Conservation (phyloP, 1,140 invertebrate species). For the Orius insidiosus region DNA sequence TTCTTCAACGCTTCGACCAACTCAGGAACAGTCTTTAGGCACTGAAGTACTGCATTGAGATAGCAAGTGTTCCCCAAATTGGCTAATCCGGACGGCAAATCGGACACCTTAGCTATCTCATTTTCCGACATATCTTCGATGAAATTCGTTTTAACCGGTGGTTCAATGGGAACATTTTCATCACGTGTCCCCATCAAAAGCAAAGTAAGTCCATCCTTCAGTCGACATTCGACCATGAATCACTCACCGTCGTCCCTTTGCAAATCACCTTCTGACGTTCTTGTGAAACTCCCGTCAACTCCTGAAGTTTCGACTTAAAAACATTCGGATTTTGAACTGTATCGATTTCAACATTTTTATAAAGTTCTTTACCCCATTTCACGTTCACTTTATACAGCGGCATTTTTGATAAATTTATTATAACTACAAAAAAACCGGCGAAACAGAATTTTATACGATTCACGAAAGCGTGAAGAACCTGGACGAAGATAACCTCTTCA, state of each 20-base stretch:
- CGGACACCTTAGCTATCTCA: slow-evolving; percentile 52
- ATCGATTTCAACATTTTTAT: slow-evolving; percentile 81
- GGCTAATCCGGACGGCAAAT: slow-evolving; percentile 64
- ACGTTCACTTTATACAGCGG: slow-evolving; percentile 62
- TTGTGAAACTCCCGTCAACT: slow-evolving; percentile 86
- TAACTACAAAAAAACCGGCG: no score
- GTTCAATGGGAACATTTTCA: slow-evolving; percentile 62
- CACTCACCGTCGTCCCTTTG: slow-evolving; percentile 80
- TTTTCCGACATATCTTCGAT: slow-evolving; percentile 92
- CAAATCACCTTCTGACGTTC: slow-evolving; percentile 97
- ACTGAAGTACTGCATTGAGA: slow-evolving; percentile 97
- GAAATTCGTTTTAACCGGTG: slow-evolving; percentile 69
- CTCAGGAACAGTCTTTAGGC: slow-evolving; percentile 87
- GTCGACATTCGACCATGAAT: slow-evolving; percentile 49
- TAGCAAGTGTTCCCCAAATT: slow-evolving; percentile 98
- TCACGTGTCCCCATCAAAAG: slow-evolving; percentile 82
- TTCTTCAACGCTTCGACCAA: slow-evolving; percentile 52
- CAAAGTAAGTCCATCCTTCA: slow-evolving; percentile 31
- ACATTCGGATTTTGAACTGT: slow-evolving; percentile 84
- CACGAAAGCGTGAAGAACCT: no score
- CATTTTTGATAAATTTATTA: not conserved
- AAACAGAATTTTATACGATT: no score
- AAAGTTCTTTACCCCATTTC: slow-evolving; percentile 96
- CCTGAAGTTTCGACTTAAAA: slow-evolving; percentile 94
- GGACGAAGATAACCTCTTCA: no score